Base-by-base conservation (phyloP, 1,140 invertebrate genomes). In the Caenorhabditis briggsae region DNA sequence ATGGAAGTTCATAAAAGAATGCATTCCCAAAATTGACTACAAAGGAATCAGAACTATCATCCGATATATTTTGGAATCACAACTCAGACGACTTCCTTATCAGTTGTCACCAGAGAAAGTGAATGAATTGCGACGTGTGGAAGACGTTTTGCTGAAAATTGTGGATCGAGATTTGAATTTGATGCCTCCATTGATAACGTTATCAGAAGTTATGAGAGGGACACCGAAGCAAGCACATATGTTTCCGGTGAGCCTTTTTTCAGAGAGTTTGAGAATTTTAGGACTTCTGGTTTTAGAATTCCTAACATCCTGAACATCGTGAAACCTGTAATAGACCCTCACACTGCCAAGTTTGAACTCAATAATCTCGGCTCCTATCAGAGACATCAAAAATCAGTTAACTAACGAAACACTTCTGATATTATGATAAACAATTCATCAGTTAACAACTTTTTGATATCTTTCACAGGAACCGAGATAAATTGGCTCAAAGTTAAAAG, bases 21-120 rank as follows among this genome's bases (percentile, higher is more conserved):
- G 70, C n/a, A 78, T 78, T 50, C 70, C 70, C 2, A 78, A 50
- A 78, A 78, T 78, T 23, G 70, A 78, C 23, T 78, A 78, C 70
- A 78, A 78, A 12, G 70, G 70, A 53, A 78, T 78, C 25, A 46
- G 70, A 12, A 78, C 50, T 50, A 50, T 78, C 23, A 46, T 78
- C 14, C 70, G 70, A 53, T 78, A 78, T 14, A 78, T 78, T 78
- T n/a, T 78, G 18, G 70, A 78, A n/a, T 78, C 70, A 3, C 70
- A 78, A 23, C 20, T 78, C 6, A 12, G 70, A 18, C 16, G 70
- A 9, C 46, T 48, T 6, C 70, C 70, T 18, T 78, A 50, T 23
- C 5, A 6, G 8, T n/a, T 78, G n/a, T 20, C 70, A 9, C 70
- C 70, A 23, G 70, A 78, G 46, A 33, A 78, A 25, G 46, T 78